phyloP scores from a whole-genome alignment of 92 coral and sea anemone species.

The Bergia sp. region DNA sequence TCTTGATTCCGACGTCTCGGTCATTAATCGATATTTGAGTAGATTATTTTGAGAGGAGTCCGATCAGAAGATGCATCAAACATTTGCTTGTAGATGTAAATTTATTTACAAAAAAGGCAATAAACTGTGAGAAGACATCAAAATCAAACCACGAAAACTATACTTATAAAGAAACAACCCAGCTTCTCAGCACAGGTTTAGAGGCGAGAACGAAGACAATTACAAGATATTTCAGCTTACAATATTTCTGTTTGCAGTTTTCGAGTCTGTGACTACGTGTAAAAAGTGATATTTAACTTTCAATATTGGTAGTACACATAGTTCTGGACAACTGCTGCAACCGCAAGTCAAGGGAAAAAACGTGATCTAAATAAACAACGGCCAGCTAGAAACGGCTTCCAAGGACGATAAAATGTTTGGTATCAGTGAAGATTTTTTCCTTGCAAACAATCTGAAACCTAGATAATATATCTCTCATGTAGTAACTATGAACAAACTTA shows the following conservation, averaged over 20 bases:
- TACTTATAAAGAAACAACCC: not conserved
- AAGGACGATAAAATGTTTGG: too few relatives aligned
- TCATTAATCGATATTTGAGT: not conserved
- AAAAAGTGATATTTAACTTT: too few relatives aligned
- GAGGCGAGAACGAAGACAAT: not conserved
- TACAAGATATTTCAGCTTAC: too few relatives aligned
- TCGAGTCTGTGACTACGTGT: too few relatives aligned
- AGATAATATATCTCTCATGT: not conserved
- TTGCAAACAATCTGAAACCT: not conserved
- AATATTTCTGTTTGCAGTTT: not conserved
- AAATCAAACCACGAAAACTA: not conserved
- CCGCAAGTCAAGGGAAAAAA: not conserved
- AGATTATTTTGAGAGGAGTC: not conserved
- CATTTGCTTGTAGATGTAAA: not conserved
- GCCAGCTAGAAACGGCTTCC: not conserved
- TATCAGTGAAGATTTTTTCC: not conserved
- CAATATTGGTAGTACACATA: not conserved
- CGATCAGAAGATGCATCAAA: not conserved
- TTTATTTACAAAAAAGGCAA: not conserved
- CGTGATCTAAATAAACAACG: not conserved
- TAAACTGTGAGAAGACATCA: not conserved
- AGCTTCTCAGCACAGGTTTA: not conserved
- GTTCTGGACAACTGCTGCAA: not conserved
- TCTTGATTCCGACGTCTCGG: constrained; percentile 2
- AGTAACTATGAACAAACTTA: not conserved